Evolutionary conservation across 2,797 vertebrate genomes (phyloP), one percentile per base, ranked within the genome.

Genomic region (Sebastes kiyomatsui): DNA sequence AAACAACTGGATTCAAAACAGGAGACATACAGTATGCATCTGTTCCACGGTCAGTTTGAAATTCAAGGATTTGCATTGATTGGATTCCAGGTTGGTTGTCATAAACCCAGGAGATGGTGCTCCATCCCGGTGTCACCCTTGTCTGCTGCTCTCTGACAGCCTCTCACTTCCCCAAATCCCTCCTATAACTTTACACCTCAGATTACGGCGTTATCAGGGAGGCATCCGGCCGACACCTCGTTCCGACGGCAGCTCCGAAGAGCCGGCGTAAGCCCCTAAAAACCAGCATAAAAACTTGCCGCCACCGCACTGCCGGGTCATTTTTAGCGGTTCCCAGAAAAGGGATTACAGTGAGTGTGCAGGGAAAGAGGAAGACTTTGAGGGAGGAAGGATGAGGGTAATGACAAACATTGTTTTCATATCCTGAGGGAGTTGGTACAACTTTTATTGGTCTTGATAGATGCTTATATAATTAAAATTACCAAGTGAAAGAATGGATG

Each of bases 281-380:
- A 89, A 84, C 75, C 68, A n/a, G 23, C 82, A 79, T 86, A 81
- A 88, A 92, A 92, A 91, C 83, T 59, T 82, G 78, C 91, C 70
- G 73, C 84, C 84, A 46, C 77, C 33, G 54, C 83, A 89, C 80
- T 42, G 79, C 62, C 27, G 79, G 80, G 90, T 85, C 78, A 90
- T 91, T 93, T 94, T 94, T 92, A 93, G 93, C 70, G 27, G 18
- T 89, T 93, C 85, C 87, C 27, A 77, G 92, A 91, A 91, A 91
- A 67, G 75, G 93, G 94, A 95, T 96, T 95, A 94, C 2, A 22
- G 55, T 72, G 87, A 92, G 93, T 94, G 93, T 93, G 87, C 79
- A 77, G 61, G 73, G 87, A 88, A 89, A 82, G 75, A 71, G 68
- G 22, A 54, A 68, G 70, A 64, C 58, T 73, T 77, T 84, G 76